Evolutionary conservation across 2,888 invertebrate species (phyloP).

Genomic region (Tetranychus truncatus): DNA sequence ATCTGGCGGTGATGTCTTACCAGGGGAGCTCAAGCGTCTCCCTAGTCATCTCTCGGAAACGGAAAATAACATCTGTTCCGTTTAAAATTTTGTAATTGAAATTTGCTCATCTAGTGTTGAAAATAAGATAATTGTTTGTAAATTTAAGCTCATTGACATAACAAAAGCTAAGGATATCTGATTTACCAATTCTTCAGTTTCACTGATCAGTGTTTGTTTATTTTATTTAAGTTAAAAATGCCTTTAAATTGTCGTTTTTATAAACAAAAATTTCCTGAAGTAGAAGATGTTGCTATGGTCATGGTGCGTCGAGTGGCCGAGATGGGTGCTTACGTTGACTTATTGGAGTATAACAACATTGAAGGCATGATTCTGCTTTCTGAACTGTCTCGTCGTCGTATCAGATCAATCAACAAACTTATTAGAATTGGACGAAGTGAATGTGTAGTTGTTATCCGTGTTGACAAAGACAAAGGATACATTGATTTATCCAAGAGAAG

Average conservation of each 20-base stretch:
- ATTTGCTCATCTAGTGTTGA: too few relatives aligned
- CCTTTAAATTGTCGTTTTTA: conserved; percentile 84
- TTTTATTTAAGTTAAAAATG: not conserved
- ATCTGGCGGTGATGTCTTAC: too few relatives aligned
- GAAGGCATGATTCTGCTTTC: conserved; percentile 79
- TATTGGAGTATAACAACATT: conserved; percentile 94
- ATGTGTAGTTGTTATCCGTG: conserved; percentile 94
- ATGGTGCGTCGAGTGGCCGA: conserved; percentile 92
- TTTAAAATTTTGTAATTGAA: too few relatives aligned
- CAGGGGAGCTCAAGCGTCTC: too few relatives aligned
- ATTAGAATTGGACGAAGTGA: conserved; percentile 96
- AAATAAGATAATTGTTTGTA: too few relatives aligned
- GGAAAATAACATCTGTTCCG: too few relatives aligned
- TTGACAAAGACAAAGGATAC: conserved; percentile 99
- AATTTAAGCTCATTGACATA: too few relatives aligned
- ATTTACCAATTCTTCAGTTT: too few relatives aligned
- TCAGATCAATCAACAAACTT: conserved; percentile 95
- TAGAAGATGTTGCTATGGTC: conserved; percentile 99
- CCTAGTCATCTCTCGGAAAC: too few relatives aligned
- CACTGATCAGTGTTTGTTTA: too few relatives aligned
- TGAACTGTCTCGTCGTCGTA: conserved; percentile 91
- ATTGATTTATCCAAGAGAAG: conserved; percentile 97
- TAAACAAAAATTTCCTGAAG: conserved; percentile 87
- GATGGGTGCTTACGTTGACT: conserved; percentile 97
- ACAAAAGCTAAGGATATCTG: too few relatives aligned